Base-by-base conservation (phyloP, 2,888 invertebrate species). In the Stenodera caucasica region DNA sequence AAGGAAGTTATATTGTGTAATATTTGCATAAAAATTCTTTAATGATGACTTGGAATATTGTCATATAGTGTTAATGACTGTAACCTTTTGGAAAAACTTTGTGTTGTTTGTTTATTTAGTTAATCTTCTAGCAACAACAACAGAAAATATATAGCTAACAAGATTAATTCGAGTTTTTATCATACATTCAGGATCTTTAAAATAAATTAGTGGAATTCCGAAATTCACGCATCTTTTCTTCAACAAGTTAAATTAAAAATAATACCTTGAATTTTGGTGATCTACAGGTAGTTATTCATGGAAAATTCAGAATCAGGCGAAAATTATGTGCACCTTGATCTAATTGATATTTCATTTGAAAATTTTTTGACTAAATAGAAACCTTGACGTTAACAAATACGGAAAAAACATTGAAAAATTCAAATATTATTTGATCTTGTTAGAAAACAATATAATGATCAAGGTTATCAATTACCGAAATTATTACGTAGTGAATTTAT, bases 51-150 rank as follows among this genome's bases (percentile, higher is more conserved):
- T 18, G 37, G 8, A 7, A 40, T 40, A 21, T 45, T 45, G 45
- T 45, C 45, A 45, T 2, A 18, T 45, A 29, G 58, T 56, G 57
- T 37, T 57, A 60, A 60, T 57, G 60, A 60, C 40, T 60, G 53
- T 60, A 56, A 60, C 60, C 60, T 60, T 57, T 60, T 15, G 37
- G 33, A 30, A 50, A 49, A 53, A 54, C 54, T 61, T 32, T n/a
- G 53, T 33, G 37, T 53, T 56, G 51, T 61, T 57, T 61, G 23
- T 57, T 56, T 56, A 53, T 30, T 12, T 55, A 23, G 35, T 51
- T 23, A 29, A 9, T 37, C 37, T 40, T 18, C 9, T 11, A 45
- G 4, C 12, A 45, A 45, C 45, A 45, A 23, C 23, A 45, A 23
- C 21, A 45, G 23, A 12, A 2, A 18, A 15, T 15, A 15, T n/a